phyloP scores from a whole-genome alignment of 2,888 invertebrate genomes.

The Perithous albicinctus region DNA sequence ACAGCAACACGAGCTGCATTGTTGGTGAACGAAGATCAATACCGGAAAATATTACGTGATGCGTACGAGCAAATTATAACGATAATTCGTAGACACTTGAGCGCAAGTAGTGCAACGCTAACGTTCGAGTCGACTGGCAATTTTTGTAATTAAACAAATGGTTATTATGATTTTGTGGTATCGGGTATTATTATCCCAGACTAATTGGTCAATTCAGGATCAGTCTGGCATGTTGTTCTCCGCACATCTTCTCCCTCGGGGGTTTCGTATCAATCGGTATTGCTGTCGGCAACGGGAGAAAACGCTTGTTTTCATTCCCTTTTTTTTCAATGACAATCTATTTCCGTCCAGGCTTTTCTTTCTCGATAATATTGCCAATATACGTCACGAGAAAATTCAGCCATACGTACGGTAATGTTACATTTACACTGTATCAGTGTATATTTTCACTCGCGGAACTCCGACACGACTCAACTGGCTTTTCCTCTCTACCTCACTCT shows the following conservation, averaged over 20 bases:
- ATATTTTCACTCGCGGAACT: constrained; percentile 38
- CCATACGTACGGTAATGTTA: neutral
- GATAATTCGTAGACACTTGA: neutral
- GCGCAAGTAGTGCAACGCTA: neutral
- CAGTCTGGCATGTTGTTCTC: neutral
- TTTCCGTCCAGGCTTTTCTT: neutral
- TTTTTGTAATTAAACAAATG: constrained; percentile 36
- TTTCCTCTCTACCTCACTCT: neutral
- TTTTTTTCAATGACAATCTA: neutral
- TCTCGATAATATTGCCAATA: constrained; percentile 15
- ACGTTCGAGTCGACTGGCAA: constrained; percentile 25
- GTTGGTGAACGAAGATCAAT: neutral
- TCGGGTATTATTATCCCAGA: constrained; percentile 14
- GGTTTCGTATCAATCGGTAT: neutral
- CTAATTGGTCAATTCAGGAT: constrained; percentile 40
- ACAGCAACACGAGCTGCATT: too few relatives aligned
- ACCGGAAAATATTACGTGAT: constrained; percentile 1
- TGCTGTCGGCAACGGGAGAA: too few relatives aligned
- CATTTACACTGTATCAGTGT: neutral
- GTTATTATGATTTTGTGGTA: constrained; percentile 14
- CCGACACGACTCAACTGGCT: constrained; percentile 11
- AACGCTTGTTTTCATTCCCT: neutral
- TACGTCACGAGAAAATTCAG: constrained; percentile 10
- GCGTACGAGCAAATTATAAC: neutral
- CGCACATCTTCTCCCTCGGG: neutral